Conservation (phyloP, 2,888 invertebrate species). For the Scaptomyza parva region DNA sequence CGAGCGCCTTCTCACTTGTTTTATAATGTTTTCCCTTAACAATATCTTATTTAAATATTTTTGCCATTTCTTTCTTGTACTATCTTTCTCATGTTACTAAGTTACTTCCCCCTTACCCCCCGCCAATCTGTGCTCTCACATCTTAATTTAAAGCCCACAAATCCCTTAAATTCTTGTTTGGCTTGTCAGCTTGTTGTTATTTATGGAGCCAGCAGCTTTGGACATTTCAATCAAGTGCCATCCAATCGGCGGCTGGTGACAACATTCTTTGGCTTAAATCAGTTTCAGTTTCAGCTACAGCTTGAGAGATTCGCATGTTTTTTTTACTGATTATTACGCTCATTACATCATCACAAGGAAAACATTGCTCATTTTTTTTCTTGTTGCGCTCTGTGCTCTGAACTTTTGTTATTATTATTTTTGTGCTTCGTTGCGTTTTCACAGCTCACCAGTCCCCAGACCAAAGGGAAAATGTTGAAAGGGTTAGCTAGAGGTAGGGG, state of each 20-base stretch:
- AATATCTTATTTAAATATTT: not conserved
- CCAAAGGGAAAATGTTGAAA: slow-evolving; percentile 33
- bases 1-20: too few species aligned
- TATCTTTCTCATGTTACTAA: not conserved
- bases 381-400: too few species aligned
- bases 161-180: slow-evolving; percentile 18
- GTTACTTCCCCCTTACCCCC: too few species aligned
- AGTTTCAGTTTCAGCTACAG: too few species aligned
- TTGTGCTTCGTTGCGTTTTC: slow-evolving; percentile 74
- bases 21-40: not conserved
- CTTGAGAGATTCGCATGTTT: slow-evolving; percentile 60
- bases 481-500: too few species aligned
- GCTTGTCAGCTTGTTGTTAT: slow-evolving; percentile 49
- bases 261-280: slow-evolving; percentile 42
- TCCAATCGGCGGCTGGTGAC: slow-evolving; percentile 51
- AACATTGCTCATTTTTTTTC: slow-evolving; percentile 60
- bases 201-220: slow-evolving; percentile 47
- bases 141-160: slow-evolving; percentile 19
- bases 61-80: not conserved
- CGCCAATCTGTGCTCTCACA: slow-evolving; percentile 1
- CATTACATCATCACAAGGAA: slow-evolving; percentile 70
- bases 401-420: slow-evolving; percentile 71
- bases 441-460: slow-evolving; percentile 65
- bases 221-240: slow-evolving; percentile 56
- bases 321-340: slow-evolving; percentile 74